Conservation (phyloP, 1,140 invertebrate species). For the Papilio dardanus region DNA sequence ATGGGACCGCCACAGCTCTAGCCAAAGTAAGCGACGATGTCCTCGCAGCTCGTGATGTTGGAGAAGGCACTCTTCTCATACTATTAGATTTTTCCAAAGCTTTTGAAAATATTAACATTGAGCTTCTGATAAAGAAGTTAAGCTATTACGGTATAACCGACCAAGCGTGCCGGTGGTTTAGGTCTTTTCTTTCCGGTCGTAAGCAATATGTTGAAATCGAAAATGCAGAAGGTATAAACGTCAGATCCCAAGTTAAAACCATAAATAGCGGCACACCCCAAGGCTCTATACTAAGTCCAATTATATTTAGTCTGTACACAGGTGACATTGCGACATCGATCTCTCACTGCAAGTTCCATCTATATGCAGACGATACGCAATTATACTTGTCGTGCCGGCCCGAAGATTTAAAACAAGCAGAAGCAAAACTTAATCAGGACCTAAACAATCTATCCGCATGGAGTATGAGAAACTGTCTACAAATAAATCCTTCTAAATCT, state of each 20-base stretch:
- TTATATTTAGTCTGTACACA: neutral
- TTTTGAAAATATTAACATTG: slow-evolving; percentile 33
- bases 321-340: neutral
- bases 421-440: neutral
- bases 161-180: too few species aligned
- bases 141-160: too few species aligned
- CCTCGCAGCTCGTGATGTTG: slow-evolving; percentile 23
- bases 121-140: neutral
- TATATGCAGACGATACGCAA: slow-evolving; percentile 1
- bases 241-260: too few species aligned
- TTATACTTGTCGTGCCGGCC: neutral
- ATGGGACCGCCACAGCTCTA: slow-evolving; percentile 34
- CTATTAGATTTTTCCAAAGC: slow-evolving; percentile 37
- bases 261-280: neutral
- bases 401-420: neutral
- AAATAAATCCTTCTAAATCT: neutral
- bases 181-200: too few species aligned
- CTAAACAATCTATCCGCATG: neutral
- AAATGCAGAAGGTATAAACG: too few species aligned
- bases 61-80: slow-evolving; percentile 25
- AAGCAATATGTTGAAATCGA: too few species aligned
- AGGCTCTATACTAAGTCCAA: too few species aligned
- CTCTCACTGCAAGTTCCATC: neutral
- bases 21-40: slow-evolving; percentile 38
- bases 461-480: neutral